Conservation (phyloP, 2,888 invertebrate genomes). For the Volucella zonaria region DNA sequence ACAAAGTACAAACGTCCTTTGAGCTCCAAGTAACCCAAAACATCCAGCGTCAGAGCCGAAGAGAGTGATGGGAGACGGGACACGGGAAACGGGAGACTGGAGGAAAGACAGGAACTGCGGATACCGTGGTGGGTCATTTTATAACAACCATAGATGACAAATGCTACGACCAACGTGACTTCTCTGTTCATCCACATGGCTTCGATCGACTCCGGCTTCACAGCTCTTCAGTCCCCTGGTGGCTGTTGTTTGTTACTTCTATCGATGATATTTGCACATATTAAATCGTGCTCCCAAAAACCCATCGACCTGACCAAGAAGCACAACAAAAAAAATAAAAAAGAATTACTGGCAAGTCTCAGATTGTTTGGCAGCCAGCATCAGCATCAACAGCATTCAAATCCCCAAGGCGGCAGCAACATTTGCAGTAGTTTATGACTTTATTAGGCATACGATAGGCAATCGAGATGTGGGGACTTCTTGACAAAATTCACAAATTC, state of each 20-base stretch:
- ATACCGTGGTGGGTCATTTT: conserved; percentile 70
- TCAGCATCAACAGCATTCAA: conserved; percentile 60
- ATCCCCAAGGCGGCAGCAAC: conserved; percentile 70
- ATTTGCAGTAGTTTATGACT: conserved; percentile 73
- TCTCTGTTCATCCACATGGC: conserved; percentile 50
- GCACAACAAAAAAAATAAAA: conserved; percentile 35
- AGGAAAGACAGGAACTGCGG: conserved; percentile 19
- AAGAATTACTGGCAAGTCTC: conserved; percentile 37
- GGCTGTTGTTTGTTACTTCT: conserved; percentile 70
- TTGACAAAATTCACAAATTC: conserved; percentile 66
- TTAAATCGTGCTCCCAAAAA: conserved; percentile 73
- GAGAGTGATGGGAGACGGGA: too few relatives aligned
- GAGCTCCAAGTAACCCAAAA: conserved; percentile 34
- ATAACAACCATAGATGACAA: conserved; percentile 72
- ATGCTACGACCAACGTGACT: conserved; percentile 72
- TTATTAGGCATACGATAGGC: conserved; percentile 73
- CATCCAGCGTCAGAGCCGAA: background rate
- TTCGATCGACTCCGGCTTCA: conserved; percentile 7
- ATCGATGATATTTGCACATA: conserved; percentile 73
- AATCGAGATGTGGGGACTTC: conserved; percentile 68
- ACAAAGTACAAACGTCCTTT: conserved; percentile 77
- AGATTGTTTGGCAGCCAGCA: conserved; percentile 58
- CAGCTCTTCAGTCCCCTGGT: conserved; percentile 48
- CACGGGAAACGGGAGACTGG: background rate
- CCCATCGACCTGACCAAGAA: conserved; percentile 64